Evolutionary conservation across 2,113 vertebrate genomes (phyloP), one percentile per base, ranked within the genome.

Genomic region (Orientallactaga bullata): DNA sequence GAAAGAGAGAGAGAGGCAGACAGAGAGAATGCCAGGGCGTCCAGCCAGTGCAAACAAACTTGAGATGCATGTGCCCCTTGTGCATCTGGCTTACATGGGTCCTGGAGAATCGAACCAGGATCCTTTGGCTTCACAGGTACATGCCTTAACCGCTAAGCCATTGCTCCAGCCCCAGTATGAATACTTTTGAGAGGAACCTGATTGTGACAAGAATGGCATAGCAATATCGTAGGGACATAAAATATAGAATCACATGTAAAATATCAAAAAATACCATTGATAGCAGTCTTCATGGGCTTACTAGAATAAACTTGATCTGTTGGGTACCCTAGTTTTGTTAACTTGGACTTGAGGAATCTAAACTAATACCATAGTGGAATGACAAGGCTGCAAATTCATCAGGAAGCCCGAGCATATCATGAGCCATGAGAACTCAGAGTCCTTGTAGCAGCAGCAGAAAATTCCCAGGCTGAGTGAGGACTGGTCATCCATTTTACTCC

Each of bases 401-500:
- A 90, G 18, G 26, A 39, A 88, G 93, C 93, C 85, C 95, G 79
- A 66, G 88, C 85, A 81, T 97, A 17, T 32, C 74, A 93, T 92
- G 95, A 95, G 39, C 95, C 23, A 12, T 82, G 42, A 93, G 93
- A 87, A 88, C 35, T 60, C 86, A 95, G 32, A 60, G 16, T 84
- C 8, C 96, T 69, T 82, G 13, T 32, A 47, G 35, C 92, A 96
- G 84, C 79, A 88, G 74, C 21, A 3, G 72, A 85, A 80, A 87
- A 79, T 37, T 94, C 84, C 42, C 26, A 82, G 47, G 89, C 85
- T 96, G 95, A 80, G 55, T 88, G 86, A 91, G 30, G 35, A 35
- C 81, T 97, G 66, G 83, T 96, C 97, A 95, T 89, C 94, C 28
- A 10, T 94, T 97, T 97, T 97, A 90, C 96, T 96, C 93, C 89